Base-by-base conservation (phyloP, 2,888 invertebrate species). In the Chromoteleia sp. region DNA sequence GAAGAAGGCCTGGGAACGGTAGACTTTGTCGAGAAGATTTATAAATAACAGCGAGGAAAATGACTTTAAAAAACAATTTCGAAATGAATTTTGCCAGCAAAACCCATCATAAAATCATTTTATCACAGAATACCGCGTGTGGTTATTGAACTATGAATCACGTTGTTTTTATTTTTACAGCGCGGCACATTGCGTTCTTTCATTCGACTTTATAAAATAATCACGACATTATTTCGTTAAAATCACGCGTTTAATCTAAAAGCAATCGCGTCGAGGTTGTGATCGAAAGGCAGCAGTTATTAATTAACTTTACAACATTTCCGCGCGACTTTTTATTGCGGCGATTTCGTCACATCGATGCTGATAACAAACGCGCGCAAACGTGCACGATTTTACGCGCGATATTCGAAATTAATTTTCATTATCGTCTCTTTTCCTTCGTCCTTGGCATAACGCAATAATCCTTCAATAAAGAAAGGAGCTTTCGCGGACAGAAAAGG, bases 91-190 rank as follows among this genome's bases (percentile, higher is more conserved):
- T 33, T 21, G 63, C 50, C 25, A 29, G 3, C 19, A 25, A 10
- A 54, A 67, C 54, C 17, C 43, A 52, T 54, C 61, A 63, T 54
- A 63, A 61, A 63, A 65, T 74, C 43, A 56, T 74, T 74, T 74
- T 56, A 74, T 63, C 63, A 48, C 19, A 15, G 15, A 54, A 58
- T 43, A 19, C 50, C 52, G 48, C 8, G 43, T 59, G 52, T 59
- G 67, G 59, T 68, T 76, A 68, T 68, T 76, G 68, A 59, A 29
- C 50, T 52, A 65, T 67, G 58, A 67, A 76, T 68, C 54, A 54
- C 29, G 36, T 33, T 10, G 56, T 10, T 59, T 50, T 52, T 43
- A 17, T 59, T 67, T n/a, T 65, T 56, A 54, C n/a, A 56, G 43
- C 48, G 15, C 52, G 52, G 45, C 17, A 43, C 63, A 43, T 63